phyloP scores from a whole-genome alignment of 2,113 vertebrate genomes.

The Melospiza melodia region DNA sequence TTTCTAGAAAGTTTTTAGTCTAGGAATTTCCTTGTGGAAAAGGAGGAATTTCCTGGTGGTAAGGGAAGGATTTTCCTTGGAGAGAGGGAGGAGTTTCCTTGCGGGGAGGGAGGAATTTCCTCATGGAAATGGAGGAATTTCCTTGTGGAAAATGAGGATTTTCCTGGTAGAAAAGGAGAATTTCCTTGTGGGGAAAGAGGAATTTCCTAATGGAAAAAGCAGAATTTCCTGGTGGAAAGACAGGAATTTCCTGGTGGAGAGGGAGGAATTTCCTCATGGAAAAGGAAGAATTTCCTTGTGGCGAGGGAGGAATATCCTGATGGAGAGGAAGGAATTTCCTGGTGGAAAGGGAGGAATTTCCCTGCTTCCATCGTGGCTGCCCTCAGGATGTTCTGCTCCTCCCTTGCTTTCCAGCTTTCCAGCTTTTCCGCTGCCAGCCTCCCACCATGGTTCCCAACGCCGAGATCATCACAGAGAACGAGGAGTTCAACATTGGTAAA shows the following conservation, averaged over 20 bases:
- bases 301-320: accelerated
- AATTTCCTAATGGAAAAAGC: no score
- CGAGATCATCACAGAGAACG: conserved; percentile 91
- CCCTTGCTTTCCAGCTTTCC: conserved; percentile 82
- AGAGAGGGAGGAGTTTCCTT: no score
- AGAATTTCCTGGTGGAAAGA: background rate
- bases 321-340: background rate
- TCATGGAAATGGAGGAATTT: background rate
- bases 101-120: no score
- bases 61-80: no score
- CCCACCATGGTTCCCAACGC: conserved; percentile 92
- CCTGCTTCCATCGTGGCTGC: background rate
- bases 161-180: no score
- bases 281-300: background rate
- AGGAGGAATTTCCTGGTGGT: no score
- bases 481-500: conserved; percentile 95
- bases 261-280: background rate
- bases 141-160: no score
- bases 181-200: background rate
- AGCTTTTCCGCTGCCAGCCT: conserved; percentile 90
- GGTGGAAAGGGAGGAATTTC: background rate
- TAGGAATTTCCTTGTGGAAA: no score
- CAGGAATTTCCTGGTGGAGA: background rate
- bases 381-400: background rate
- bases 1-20: background rate